Conservation (phyloP, 1,140 invertebrate species). For the Agrilus planipennis region DNA sequence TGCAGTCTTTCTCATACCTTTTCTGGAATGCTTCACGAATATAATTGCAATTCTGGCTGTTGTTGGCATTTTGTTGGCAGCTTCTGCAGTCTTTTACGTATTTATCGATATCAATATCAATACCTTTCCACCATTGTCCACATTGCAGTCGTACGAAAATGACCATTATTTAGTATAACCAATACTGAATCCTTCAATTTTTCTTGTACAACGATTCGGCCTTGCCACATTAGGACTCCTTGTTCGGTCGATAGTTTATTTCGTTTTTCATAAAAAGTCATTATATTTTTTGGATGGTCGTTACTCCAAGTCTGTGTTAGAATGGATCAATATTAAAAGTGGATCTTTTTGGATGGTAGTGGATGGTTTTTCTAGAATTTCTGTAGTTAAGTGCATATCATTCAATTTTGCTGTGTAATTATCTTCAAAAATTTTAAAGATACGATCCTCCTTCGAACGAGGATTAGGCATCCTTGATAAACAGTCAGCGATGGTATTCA, state of each 20-base stretch:
- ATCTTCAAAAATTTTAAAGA: conserved; percentile 8
- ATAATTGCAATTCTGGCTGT: background rate
- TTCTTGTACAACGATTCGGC: background rate
- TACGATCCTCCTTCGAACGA: background rate
- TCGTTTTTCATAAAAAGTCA: background rate
- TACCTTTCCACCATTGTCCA: conserved; percentile 34
- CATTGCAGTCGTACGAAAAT: conserved; percentile 34
- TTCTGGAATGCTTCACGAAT: background rate
- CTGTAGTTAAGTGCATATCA: background rate
- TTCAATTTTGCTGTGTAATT: background rate
- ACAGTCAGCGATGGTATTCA: background rate
- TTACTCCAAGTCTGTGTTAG: background rate
- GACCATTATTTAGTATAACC: conserved; percentile 28
- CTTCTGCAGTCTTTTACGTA: conserved; percentile 9
- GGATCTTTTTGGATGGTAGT: background rate
- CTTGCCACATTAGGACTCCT: background rate
- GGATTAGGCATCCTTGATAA: background rate
- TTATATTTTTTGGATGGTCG: background rate
- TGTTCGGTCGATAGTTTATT: background rate
- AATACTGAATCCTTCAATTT: conserved; percentile 17
- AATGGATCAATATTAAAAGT: conserved; percentile 6
- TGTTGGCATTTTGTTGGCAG: conserved; percentile 4
- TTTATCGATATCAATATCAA: conserved; percentile 32
- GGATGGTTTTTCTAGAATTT: background rate
- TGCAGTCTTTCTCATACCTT: background rate